These are phyloP conservation scores for Sympetrum striolatum DNA, from an alignment of 2,888 invertebrate species.

Conservation along the genomic window DNA sequence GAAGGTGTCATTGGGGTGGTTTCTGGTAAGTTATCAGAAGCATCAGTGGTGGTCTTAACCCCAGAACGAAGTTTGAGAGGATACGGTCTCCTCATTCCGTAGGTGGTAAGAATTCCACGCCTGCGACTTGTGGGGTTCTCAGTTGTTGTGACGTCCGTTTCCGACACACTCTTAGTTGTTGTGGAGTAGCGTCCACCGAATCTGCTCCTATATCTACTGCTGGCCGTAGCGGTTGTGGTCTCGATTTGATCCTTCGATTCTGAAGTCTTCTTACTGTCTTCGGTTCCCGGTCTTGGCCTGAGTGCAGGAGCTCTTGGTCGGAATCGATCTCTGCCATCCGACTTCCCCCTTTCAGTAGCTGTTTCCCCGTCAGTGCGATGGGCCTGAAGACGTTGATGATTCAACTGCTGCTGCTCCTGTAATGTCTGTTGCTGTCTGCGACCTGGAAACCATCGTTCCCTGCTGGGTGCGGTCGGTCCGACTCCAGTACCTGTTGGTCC, in stretches of 20 bases:
- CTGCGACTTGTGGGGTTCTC: constrained; percentile 25
- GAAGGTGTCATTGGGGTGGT: constrained; percentile 8
- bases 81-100: constrained; percentile 49
- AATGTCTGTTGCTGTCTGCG: constrained; percentile 13
- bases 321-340: not conserved
- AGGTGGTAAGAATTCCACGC: not conserved
- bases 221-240: not conserved
- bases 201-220: constrained; percentile 6
- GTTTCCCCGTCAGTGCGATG: not conserved
- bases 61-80: constrained; percentile 53
- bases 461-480: not conserved
- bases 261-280: not conserved
- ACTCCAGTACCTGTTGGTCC: not conserved
- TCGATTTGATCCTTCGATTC: not conserved
- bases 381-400: not conserved
- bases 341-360: not conserved
- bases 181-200: not conserved
- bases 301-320: constrained; percentile 7
- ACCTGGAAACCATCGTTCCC: constrained; percentile 27
- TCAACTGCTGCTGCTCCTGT: constrained; percentile 16
- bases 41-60: constrained; percentile 24
- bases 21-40: not conserved
- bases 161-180: not conserved
- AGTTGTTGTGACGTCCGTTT: not conserved
- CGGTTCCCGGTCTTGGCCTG: not conserved